Evolutionary conservation across 2,797 vertebrate genomes (phyloP), one percentile per base, ranked within the genome.

Genomic region (Tapera naevia): DNA sequence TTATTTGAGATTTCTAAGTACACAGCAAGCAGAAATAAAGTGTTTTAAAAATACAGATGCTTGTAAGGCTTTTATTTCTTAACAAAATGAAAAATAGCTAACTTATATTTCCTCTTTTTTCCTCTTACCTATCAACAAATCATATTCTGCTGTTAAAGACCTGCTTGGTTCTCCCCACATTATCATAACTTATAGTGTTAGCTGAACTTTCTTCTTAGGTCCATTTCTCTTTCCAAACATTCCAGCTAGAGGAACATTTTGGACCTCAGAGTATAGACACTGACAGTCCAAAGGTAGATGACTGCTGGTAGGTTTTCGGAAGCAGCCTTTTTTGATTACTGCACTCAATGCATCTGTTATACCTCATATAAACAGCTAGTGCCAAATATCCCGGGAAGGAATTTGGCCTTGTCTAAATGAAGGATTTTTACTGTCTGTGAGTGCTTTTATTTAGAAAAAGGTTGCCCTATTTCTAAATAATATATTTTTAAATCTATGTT

Each of bases 331-430:
- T 84, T 74, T 71, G 15, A 82, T 78, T 73, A 28, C 45, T 58
- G 30, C 35, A 12, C 51, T 94, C 65, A 65, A 17, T 41, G 54
- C 1, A 10, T 72, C 73, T 89, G 30, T 88, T 86, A 64, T 32
- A 72, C 30, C 24, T 85, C 17, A 37, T 33, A 70, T 53, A 51
- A 95, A 75, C 25, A 78, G 21, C 54, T 89, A 69, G 74, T 79
- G 76, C 46, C 86, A 95, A 94, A 72, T 84, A 72, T 37, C 58
- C 53, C 61, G 53, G 76, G 88, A 74, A 84, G 60, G 67, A 92
- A 91, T 86, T 84, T 84, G 62, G 51, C 85, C 81, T 66, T 80
- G 35, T 84, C 43, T 79, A 76, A 75, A 84, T 73, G 39, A 45
- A 69, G 62, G 57, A 51, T 39, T 93, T 91, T 45, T 43, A 41